Conservation (phyloP, 1,140 invertebrate species). For the Pogonus chalceus region DNA sequence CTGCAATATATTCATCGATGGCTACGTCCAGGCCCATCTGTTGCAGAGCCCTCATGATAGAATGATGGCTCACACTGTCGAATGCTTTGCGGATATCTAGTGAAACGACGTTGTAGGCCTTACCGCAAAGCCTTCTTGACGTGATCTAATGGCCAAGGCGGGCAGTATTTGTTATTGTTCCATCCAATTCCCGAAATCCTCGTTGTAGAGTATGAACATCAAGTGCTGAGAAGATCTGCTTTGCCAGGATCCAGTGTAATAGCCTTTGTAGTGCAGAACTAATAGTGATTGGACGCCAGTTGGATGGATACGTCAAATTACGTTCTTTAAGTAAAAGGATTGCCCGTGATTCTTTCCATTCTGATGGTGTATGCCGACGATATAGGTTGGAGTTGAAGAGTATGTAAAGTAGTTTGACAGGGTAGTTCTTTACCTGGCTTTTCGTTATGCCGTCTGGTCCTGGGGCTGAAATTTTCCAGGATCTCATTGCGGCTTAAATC, state of each 20-base stretch:
- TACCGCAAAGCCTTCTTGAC: constrained; percentile 21
- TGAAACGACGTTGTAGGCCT: constrained; percentile 27
- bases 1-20: no score
- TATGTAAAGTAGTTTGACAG: neutral
- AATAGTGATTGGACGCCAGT: neutral
- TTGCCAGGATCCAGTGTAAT: neutral
- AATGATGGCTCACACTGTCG: no score
- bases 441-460: constrained; percentile 18
- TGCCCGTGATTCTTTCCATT: constrained; percentile 10
- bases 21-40: no score
- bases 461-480: constrained; percentile 15
- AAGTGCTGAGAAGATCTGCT: constrained; percentile 17
- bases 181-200: constrained; percentile 28
- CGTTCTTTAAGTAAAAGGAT: neutral
- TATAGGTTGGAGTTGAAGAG: constrained; percentile 15
- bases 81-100: constrained; percentile 27
- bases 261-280: neutral
- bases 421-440: constrained; percentile 5
- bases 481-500: neutral
- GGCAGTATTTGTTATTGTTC: constrained; percentile 28
- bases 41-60: no score
- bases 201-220: constrained; percentile 25
- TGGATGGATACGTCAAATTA: neutral
- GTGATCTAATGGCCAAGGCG: constrained; percentile 27
- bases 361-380: neutral